phyloP scores from a whole-genome alignment of 2,797 vertebrate species.

The Atherinosoma microstoma region DNA sequence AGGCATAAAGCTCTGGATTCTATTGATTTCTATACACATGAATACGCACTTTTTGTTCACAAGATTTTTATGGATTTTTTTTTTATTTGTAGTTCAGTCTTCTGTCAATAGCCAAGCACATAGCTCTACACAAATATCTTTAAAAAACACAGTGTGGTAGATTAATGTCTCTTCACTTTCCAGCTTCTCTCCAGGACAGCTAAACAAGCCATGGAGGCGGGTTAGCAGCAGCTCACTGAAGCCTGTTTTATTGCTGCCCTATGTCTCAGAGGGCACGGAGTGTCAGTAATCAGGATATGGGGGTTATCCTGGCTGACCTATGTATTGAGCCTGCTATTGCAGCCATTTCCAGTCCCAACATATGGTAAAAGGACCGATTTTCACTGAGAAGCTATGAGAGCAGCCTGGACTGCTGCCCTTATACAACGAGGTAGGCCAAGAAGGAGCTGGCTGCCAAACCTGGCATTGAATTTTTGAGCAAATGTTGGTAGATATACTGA shows the following conservation, averaged over 20 bases:
- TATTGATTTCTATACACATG: conserved; percentile 42
- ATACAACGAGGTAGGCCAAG: conserved; percentile 25
- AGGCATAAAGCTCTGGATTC: conserved; percentile 61
- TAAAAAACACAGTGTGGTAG: not conserved
- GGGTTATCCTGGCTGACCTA: conserved; percentile 87
- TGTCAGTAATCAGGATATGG: conserved; percentile 87
- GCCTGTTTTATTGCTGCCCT: conserved; percentile 75
- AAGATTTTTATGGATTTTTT: conserved; percentile 15
- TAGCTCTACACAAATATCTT: not conserved
- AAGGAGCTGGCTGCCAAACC: conserved; percentile 35
- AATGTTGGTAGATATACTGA: conserved; percentile 23
- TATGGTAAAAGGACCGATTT: conserved; percentile 54
- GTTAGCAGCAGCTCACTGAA: conserved; percentile 65
- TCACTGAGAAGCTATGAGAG: conserved; percentile 33
- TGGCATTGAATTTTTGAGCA: conserved; percentile 39
- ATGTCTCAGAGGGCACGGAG: conserved; percentile 77
- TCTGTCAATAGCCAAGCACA: conserved; percentile 14
- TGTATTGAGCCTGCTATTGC: conserved; percentile 76
- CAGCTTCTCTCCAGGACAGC: conserved; percentile 28
- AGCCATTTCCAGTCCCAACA: conserved; percentile 65
- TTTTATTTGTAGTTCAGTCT: conserved; percentile 1
- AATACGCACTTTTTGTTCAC: conserved; percentile 36
- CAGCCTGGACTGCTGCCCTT: conserved; percentile 14
- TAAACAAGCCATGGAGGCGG: conserved; percentile 36
- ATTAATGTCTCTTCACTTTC: conserved; percentile 36